Percentiles rank a stretch among this genome's conserved stretches.
phyloP scores from a whole-genome alignment of 2,797 vertebrate species.

The Columba guinea region DNA sequence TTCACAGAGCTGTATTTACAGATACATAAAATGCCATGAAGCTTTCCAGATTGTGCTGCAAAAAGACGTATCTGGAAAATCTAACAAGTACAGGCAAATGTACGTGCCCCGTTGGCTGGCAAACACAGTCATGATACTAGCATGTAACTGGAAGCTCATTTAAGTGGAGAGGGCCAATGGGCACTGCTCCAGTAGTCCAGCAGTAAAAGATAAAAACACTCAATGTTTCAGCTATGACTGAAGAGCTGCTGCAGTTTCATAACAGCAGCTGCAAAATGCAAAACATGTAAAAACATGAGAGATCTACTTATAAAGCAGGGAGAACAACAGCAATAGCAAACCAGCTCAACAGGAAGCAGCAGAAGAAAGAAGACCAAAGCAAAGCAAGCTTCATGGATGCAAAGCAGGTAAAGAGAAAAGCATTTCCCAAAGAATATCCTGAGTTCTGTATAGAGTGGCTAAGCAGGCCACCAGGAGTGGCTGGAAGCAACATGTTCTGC shows the following conservation, averaged over 20 bases:
- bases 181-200: neutral
- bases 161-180: neutral
- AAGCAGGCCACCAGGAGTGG: neutral
- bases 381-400: neutral
- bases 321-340: neutral
- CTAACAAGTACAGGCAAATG: neutral
- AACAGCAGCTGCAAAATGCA: neutral
- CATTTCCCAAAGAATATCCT: neutral
- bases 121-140: neutral
- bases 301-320: neutral
- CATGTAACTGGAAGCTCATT: neutral
- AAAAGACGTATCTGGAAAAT: neutral
- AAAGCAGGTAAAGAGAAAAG: neutral
- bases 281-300: neutral
- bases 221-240: neutral
- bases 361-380: neutral
- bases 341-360: neutral
- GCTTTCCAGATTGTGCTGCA: neutral
- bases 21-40: neutral
- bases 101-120: neutral
- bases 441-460: neutral
- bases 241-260: constrained; percentile 1
- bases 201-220: neutral
- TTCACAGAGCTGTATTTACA: neutral
- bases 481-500: neutral